phyloP scores from a whole-genome alignment of 2,113 vertebrate species.

The Chloroceryle aenea region DNA sequence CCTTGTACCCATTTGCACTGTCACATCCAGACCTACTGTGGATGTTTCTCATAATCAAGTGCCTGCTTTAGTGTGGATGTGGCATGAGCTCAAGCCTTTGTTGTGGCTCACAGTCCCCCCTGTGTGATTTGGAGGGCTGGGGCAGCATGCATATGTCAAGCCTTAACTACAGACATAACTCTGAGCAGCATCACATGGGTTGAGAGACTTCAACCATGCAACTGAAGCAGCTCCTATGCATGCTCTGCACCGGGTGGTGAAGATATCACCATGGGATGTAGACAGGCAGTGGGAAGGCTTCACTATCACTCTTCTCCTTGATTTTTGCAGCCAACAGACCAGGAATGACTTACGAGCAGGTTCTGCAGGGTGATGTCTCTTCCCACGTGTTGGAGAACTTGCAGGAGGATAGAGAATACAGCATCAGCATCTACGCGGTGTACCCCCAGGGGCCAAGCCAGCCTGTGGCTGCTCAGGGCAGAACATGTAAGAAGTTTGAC shows the following conservation, averaged over 20 bases:
- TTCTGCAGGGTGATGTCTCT: conserved; percentile 76
- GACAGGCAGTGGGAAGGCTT: not conserved
- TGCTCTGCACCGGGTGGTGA: not conserved
- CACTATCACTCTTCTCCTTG: not conserved
- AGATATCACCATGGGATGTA: not conserved
- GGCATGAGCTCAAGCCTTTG: not conserved
- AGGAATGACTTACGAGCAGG: conserved; percentile 79
- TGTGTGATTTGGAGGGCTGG: not conserved
- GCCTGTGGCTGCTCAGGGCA: conserved; percentile 78
- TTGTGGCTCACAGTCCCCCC: not conserved
- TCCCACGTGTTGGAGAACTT: conserved; percentile 86
- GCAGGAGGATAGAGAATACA: conserved; percentile 85
- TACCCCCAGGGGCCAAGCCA: conserved; percentile 81
- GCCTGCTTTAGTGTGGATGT: not conserved
- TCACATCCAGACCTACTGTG: not conserved
- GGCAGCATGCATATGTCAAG: not conserved
- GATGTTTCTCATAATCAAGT: not conserved
- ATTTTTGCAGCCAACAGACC: conserved; percentile 76
- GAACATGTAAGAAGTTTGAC: conserved; percentile 80
- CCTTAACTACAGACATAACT: not conserved
- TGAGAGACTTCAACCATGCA: not conserved
- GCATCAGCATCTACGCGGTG: conserved; percentile 80
- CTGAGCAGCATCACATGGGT: not conserved
- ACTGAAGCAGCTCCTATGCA: not conserved
- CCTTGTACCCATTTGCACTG: not conserved